These are phyloP conservation scores for Sceliomorpha sp. DNA, from an alignment of 2,888 invertebrate genomes.

Conservation along the genomic window DNA sequence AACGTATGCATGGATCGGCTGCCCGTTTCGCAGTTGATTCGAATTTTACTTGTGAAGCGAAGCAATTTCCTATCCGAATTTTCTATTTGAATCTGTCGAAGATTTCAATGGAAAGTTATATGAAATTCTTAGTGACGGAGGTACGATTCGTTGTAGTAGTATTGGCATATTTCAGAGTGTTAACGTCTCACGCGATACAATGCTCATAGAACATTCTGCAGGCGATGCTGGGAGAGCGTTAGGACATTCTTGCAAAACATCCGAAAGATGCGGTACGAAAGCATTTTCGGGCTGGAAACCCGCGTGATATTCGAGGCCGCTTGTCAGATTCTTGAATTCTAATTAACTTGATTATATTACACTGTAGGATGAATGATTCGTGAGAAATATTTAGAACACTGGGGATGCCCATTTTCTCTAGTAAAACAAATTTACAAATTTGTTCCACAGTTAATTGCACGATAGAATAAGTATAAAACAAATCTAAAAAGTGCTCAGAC, in stretches of 20 bases:
- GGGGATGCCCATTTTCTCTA: no score
- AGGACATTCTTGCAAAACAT: slow-evolving; percentile 38
- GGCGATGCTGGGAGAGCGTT: slow-evolving; percentile 28
- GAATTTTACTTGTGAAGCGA: slow-evolving; percentile 42
- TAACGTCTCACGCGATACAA: slow-evolving; percentile 43
- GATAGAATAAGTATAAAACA: no score
- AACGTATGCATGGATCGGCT: slow-evolving; percentile 8
- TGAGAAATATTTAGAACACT: no score
- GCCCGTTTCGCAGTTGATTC: slow-evolving; percentile 21
- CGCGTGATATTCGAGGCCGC: not conserved
- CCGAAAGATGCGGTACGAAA: slow-evolving; percentile 31
- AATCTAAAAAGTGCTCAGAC: no score
- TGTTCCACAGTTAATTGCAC: no score
- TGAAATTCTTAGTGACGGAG: slow-evolving; percentile 67
- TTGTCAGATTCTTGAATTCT: no score
- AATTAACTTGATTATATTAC: no score
- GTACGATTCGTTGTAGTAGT: slow-evolving; percentile 53
- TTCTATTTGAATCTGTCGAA: slow-evolving; percentile 62
- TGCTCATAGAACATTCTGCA: slow-evolving; percentile 35
- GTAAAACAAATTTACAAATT: no score
- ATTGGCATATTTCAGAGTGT: slow-evolving; percentile 47
- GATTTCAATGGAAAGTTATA: slow-evolving; percentile 71
- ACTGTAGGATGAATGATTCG: no score
- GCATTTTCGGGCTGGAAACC: slow-evolving; percentile 12
- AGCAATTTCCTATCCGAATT: slow-evolving; percentile 54